Evolutionary conservation across 1,140 invertebrate genomes (phyloP), one percentile per base, ranked within the genome.

Genomic region (Tribolium castaneum): DNA sequence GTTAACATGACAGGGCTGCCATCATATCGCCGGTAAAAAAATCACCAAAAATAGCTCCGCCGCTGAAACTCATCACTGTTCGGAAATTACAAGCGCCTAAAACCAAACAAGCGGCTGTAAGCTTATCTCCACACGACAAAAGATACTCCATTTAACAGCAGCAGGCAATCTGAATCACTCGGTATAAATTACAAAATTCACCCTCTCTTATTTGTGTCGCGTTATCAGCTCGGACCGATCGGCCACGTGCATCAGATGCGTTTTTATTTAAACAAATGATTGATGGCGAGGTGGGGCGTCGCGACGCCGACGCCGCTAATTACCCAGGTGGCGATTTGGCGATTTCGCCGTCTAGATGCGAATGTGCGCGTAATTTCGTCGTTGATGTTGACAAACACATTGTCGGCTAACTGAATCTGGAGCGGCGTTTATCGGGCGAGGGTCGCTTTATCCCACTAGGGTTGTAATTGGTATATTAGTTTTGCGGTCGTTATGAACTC

Each of bases 401-500:
- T 75, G 78, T 77, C 45, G 54, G 70, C 75, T 78, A 78, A 80
- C 71, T 73, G 71, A 73, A 73, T 73, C 71, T 73, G 30, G 39
- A 56, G 76, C 51, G 70, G 16, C 16, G 70, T 39, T 59, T 72
- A 79, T 80, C 51, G 50, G 77, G 77, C 75, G 73, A 79, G 74
- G 78, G 82, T 70, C 78, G 82, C 78, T 79, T 80, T 80, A 81
- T 80, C 80, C 77, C 78, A 77, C 80, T 81, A 81, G 78, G 81
- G 79, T 79, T 82, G 80, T 84, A 84, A 84, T 84, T 84, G 83
- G 82, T 82, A 83, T 84, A 84, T 84, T 84, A 84, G 83, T 84
- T 84, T 84, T 82, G 83, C 83, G 83, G 83, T 84, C 83, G 83
- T 84, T 84, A 83, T 80, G 78, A 80, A 80, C 73, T 80, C 81